A percentile compares a stretch with the other conserved stretches of the same genome.
phyloP scores from a whole-genome alignment of 2,888 invertebrate species.

The Leptura quadrifasciata region DNA sequence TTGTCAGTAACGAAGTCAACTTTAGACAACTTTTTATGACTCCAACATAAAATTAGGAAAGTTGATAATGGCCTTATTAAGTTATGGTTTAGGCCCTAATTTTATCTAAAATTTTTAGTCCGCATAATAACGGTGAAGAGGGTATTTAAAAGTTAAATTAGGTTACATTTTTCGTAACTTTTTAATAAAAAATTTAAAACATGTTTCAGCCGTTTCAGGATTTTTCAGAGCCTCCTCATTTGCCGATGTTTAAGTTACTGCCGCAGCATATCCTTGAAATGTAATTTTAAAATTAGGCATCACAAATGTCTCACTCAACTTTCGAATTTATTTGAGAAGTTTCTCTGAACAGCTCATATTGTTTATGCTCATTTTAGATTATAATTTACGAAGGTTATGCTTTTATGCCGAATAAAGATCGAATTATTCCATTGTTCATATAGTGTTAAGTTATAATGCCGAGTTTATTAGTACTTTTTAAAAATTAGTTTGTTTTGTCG shows the following conservation, averaged over 20 bases:
- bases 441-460: no score
- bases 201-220: constrained; percentile 19
- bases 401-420: no score
- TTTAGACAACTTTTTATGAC: not conserved
- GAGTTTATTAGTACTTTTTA: no score
- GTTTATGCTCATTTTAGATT: constrained; percentile 34
- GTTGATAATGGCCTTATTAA: constrained; percentile 36
- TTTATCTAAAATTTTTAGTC: constrained; percentile 34
- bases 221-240: constrained; percentile 11
- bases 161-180: constrained; percentile 20
- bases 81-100: constrained; percentile 33
- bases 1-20: constrained; percentile 22
- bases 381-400: not conserved
- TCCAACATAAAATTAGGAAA: constrained; percentile 25
- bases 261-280: not conserved
- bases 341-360: constrained; percentile 38
- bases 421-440: no score
- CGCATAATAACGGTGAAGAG: not conserved
- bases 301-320: constrained; percentile 26
- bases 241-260: constrained; percentile 33
- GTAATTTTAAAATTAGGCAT: constrained; percentile 35
- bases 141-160: constrained; percentile 37
- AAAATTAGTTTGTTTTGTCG: no score
- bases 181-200: constrained; percentile 36
- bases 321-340: constrained; percentile 39